phyloP scores from a whole-genome alignment of 2,888 invertebrate genomes.

The Biston stratarius region DNA sequence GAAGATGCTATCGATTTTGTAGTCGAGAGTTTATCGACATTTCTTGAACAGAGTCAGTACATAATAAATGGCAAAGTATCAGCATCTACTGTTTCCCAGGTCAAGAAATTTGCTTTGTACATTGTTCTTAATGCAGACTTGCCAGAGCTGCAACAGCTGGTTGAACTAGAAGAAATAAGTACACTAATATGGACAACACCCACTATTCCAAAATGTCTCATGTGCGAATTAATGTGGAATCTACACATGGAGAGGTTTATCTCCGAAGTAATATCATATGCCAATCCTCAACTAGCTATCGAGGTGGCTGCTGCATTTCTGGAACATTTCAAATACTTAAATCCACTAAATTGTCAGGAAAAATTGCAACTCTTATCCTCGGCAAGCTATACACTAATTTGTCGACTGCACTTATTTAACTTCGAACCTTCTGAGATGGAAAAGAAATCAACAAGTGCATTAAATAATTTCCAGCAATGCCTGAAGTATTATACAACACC shows the following conservation, averaged over 20 bases:
- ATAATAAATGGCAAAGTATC: constrained; percentile 48
- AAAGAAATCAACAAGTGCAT: constrained; percentile 50
- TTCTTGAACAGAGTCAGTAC: constrained; percentile 64
- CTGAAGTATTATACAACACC: constrained; percentile 67
- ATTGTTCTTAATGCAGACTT: constrained; percentile 72
- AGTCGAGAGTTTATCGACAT: constrained; percentile 56
- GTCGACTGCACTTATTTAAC: constrained; percentile 66
- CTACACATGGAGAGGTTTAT: constrained; percentile 69
- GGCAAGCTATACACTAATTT: constrained; percentile 66
- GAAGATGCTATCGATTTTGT: constrained; percentile 69
- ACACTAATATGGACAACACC: constrained; percentile 72
- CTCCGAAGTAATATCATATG: constrained; percentile 67
- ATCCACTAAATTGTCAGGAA: constrained; percentile 63
- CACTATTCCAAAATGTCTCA: constrained; percentile 68
- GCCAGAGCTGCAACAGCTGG: constrained; percentile 62
- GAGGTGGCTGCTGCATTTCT: constrained; percentile 68
- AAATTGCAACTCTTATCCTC: constrained; percentile 60
- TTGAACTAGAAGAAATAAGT: constrained; percentile 67
- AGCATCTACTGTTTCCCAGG: constrained; percentile 47
- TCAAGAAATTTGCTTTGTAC: constrained; percentile 71
- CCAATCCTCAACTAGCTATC: constrained; percentile 66
- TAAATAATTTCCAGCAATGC: constrained; percentile 63
- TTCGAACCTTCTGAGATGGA: constrained; percentile 48
- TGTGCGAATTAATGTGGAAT: constrained; percentile 76
- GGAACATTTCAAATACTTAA: constrained; percentile 68